A percentile compares a stretch with the other conserved stretches of the same genome.
Conservation (phyloP, 2,113 vertebrate species). For the Hydropotes inermis region DNA sequence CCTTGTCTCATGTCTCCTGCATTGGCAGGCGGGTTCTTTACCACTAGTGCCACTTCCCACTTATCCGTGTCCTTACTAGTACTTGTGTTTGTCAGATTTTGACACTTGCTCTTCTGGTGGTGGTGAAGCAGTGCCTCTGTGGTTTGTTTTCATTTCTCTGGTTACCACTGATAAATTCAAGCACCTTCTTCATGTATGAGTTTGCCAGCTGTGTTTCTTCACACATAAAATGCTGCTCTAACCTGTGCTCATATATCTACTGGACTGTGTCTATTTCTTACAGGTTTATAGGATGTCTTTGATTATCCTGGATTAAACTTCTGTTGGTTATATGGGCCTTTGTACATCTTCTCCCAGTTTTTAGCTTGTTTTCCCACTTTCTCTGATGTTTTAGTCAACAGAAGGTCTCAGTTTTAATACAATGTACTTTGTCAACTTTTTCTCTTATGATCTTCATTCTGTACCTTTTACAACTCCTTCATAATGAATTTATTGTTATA, state of each 20-base stretch:
- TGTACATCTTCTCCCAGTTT: background rate
- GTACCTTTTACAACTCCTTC: background rate
- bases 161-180: background rate
- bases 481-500: background rate
- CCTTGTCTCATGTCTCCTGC: background rate
- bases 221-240: background rate
- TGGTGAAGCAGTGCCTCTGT: rapidly evolving
- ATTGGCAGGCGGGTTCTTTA: background rate
- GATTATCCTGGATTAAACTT: background rate
- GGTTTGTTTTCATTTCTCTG: too few species aligned
- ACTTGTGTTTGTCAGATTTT: background rate
- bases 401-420: background rate
- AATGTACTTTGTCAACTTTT: background rate
- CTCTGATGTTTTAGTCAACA: background rate
- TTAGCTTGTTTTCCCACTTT: background rate
- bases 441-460: background rate
- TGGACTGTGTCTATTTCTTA: background rate
- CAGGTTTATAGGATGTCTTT: background rate
- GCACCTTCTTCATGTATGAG: background rate
- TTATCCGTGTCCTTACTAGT: background rate
- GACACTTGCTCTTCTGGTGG: background rate
- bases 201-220: background rate
- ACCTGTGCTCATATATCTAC: too few species aligned
- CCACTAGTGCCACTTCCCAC: background rate
- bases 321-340: background rate